Base-by-base conservation (phyloP, 2,888 invertebrate species). In the Hirudinaria manillensis region DNA sequence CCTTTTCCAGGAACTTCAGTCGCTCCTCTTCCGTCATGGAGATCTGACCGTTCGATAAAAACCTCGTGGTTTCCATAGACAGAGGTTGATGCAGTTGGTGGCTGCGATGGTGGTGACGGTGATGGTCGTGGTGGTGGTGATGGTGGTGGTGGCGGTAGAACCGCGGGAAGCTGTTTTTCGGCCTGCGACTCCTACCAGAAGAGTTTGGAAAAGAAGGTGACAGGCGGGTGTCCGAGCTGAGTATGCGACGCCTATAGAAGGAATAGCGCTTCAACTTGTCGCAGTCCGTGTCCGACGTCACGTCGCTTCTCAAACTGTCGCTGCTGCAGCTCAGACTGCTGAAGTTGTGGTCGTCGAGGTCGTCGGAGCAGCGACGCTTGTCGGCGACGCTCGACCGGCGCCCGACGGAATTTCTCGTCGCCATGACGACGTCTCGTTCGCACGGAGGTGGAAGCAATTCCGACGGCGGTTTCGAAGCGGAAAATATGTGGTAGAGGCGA, bases 191-290 rank as follows among this genome's bases (percentile, higher is more conserved):
- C 16, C 68, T 24, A 36, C 36, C n/a, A 34, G 32, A 34, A 68
- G 10, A 34, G 6, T 29, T 34, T 68, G 32, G 68, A 68, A 68
- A 68, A 32, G 68, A 73, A 19, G 73, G 73, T 24, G 73, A 56
- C n/a, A 53, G 73, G 27, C 65, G 56, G 36, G 73, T 21, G 29
- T 73, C 73, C 6, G 61, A 36, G 29, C 73, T 61, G 4, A 73
- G 73, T 7, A 73, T 56, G 24, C 73, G 55, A n/a, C 73, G 32
- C 36, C 73, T 29, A n/a, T 73, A 73, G 38, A 73, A 73, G 27
- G 73, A 73, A 65, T 73, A 73, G 2, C 21, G 68, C 68, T 36
- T 36, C 68, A 68, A 32, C 16, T 68, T 36, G 68, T 32, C 61
- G 61, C 61, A 61, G 61, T 61, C 61, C 24, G 61, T 61, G 29